These are phyloP conservation scores for Mastomys natalensis DNA, from an alignment of 2,113 vertebrate species.

Conservation along the genomic window DNA sequence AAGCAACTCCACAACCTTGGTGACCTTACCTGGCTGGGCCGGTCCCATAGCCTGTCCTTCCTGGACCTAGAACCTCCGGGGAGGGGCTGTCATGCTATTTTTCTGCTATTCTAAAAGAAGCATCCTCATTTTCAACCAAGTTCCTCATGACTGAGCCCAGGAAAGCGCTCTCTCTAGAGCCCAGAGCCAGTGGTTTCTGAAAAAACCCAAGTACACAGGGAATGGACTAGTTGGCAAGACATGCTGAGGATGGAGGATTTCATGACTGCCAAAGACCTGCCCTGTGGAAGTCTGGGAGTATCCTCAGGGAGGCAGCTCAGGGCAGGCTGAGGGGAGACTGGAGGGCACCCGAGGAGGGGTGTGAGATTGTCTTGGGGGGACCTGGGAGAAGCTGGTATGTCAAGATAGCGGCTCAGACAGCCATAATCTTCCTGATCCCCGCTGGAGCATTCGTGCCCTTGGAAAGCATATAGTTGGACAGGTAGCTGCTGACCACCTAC, in stretches of 20 bases:
- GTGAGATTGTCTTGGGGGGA: not conserved
- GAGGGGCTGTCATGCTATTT: too few species aligned
- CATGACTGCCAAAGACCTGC: rapidly evolving
- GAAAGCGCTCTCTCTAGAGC: not conserved
- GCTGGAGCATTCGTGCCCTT: too few species aligned
- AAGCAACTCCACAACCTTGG: not conserved
- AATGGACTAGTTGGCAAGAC: not conserved
- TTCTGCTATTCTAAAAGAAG: not conserved
- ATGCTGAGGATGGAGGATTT: not conserved
- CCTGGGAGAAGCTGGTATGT: not conserved
- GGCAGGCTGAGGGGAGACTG: not conserved
- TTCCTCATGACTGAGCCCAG: conserved; percentile 5
- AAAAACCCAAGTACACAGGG: not conserved
- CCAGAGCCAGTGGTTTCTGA: not conserved
- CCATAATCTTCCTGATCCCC: not conserved
- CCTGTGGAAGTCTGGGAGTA: not conserved
- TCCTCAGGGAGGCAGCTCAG: not conserved
- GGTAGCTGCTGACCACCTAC: not conserved
- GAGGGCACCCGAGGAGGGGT: not conserved
- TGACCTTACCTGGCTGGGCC: conserved; percentile 11
- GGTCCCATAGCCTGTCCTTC: too few species aligned
- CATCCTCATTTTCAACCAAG: too few species aligned
- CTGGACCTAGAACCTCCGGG: not conserved
- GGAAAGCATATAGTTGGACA: not conserved
- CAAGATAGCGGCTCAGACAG: not conserved